Conservation (phyloP, 1,140 invertebrate genomes). For the Aphelinus atriplicis region DNA sequence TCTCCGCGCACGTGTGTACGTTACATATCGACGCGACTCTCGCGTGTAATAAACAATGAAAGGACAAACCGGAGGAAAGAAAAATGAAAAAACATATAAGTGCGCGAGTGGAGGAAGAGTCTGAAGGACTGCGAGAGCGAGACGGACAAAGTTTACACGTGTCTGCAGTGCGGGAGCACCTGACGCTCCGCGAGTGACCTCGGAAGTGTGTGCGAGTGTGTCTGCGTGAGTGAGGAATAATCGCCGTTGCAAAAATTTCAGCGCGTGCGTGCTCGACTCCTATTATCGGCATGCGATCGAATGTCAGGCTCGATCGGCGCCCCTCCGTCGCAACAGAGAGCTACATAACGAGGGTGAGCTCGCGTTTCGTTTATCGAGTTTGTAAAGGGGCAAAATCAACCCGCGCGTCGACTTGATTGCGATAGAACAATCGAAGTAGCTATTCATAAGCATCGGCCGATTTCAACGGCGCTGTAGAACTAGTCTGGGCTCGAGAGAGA, state of each 20-base stretch:
- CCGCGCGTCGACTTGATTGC: too few species aligned
- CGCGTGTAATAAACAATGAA: neutral
- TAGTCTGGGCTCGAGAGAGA: too few species aligned
- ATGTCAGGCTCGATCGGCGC: neutral
- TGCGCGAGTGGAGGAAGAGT: neutral
- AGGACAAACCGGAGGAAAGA: neutral
- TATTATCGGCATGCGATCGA: slow-evolving; percentile 33
- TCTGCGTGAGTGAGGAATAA: neutral
- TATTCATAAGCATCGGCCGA: too few species aligned
- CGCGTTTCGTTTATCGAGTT: too few species aligned
- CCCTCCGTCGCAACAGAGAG: too few species aligned
- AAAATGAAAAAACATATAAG: neutral
- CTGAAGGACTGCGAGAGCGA: neutral
- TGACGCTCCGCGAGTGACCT: slow-evolving; percentile 16
- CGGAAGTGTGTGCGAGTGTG: neutral
- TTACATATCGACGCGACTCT: too few species aligned
- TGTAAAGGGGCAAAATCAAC: too few species aligned
- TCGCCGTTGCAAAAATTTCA: slow-evolving; percentile 35
- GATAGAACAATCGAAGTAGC: too few species aligned
- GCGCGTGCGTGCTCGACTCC: neutral
- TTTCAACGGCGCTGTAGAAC: too few species aligned
- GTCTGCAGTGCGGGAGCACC: neutral
- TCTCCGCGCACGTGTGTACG: too few species aligned
- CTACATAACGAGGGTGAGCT: too few species aligned
- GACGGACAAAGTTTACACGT: neutral